phyloP scores from a whole-genome alignment of 2,113 vertebrate species.

The Hystrix brachyura region DNA sequence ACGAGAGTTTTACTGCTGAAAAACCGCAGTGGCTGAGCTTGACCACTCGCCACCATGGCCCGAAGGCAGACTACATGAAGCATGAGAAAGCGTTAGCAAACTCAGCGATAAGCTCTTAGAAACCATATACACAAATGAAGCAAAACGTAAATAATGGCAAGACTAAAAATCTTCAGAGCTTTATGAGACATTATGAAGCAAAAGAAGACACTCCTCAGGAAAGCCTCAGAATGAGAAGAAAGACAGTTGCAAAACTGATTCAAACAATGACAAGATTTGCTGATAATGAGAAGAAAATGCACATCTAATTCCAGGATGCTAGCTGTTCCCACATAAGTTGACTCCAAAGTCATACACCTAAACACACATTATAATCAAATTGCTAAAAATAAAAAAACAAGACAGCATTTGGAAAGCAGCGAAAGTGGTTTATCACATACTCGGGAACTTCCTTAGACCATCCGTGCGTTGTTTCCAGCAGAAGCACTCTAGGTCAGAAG shows the following conservation, averaged over 20 bases:
- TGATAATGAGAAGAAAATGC: not conserved
- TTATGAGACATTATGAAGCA: not conserved
- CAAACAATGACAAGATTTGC: not conserved
- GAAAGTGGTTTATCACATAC: not conserved
- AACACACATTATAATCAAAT: not conserved
- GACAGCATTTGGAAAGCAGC: not conserved
- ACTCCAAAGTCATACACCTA: not conserved
- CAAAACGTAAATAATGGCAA: not conserved
- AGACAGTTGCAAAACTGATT: not conserved
- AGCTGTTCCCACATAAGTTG: not conserved
- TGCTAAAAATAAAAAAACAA: not conserved
- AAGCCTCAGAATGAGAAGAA: not conserved
- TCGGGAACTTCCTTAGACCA: not conserved
- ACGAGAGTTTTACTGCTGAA: not conserved
- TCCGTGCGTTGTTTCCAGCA: not conserved
- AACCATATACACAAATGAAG: not conserved
- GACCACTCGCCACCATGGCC: not conserved
- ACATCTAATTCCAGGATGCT: not conserved
- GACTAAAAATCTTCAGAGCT: not conserved
- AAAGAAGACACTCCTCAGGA: fast-evolving
- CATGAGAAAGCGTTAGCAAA: not conserved
- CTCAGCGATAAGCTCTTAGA: not conserved
- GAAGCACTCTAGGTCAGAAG: not conserved
- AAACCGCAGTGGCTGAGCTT: not conserved
- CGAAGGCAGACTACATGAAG: not conserved